Base-by-base conservation (phyloP, 1,140 invertebrate species). In the Scaptomyza graminum region DNA sequence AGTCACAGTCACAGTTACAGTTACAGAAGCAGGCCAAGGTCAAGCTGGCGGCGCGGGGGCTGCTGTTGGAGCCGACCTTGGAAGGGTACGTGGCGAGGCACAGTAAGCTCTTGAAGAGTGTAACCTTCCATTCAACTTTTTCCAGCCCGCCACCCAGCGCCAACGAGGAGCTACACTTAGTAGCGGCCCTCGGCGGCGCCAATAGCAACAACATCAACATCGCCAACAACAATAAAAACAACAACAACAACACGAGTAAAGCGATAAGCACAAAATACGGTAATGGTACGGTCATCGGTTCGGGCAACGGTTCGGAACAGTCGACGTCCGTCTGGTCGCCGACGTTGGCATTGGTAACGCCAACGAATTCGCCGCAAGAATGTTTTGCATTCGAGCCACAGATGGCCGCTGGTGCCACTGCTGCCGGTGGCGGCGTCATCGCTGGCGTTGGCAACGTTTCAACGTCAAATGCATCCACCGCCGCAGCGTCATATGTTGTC, bases 21-120 rank as follows among this genome's bases (percentile, higher is more conserved):
- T 22, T 22, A 13, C n/a, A 49, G 11, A 22, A 2, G 2, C n/a
- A 25, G 46, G 46, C 16, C 22, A 4, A 34, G 34, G 25, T 56
- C 12, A 47, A 50, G 22, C 41, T 57, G 56, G 66, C 56, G 57
- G 66, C 56, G 57, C 76, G 75, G 60, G 73, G 65, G 39, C 68
- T 90, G 54, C 72, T 79, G 43, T 78, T 66, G 74, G 90, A 96
- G 37, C 96, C 95, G 51, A 97, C 96, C 46, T 93, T 97, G 64
- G 95, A 96, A 93, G 97, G 96, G 47, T 97, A 97, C 92, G 96
- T 95, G 18, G 96, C 96, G 34, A 93, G 96, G 88, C 96, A 97
- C 92, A 96, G 96, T 62, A 97, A 97, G 91, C 94, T 97, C 87
- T 94, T 96, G 39, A 97, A 97, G 93, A 97, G 96, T 92, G 96